phyloP scores from a whole-genome alignment of 2,888 invertebrate genomes.

The Eupithecia dodoneata region DNA sequence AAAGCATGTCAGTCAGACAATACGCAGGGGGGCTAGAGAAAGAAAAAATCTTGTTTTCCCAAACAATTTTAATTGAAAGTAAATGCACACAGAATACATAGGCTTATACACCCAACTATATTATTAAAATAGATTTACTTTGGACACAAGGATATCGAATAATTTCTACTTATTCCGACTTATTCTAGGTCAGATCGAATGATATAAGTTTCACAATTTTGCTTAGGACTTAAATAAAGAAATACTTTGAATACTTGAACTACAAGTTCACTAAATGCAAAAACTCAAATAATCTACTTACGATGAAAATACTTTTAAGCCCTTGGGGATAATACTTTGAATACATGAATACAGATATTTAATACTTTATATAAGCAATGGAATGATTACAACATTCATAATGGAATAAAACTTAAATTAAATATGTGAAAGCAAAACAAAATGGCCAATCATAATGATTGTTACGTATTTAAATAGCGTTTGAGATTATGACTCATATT shows the following conservation, averaged over 20 bases:
- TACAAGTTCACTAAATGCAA: background rate
- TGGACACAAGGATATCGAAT: conserved; percentile 9
- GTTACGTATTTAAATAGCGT: background rate
- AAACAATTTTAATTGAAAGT: conserved; percentile 51
- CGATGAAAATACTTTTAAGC: background rate
- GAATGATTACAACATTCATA: conserved; percentile 1
- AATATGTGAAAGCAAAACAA: background rate
- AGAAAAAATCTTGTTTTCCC: conserved; percentile 13
- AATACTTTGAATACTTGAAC: conserved; percentile 1
- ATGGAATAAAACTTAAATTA: background rate
- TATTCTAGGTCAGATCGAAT: conserved; percentile 1
- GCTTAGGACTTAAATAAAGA: conserved; percentile 1
- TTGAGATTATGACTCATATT: background rate
- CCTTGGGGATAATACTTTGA: background rate
- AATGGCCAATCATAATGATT: background rate
- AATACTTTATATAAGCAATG: background rate
- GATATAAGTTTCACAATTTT: background rate
- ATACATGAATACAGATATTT: conserved; percentile 9
- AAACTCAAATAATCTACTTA: conserved; percentile 3
- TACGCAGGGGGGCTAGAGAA: background rate
- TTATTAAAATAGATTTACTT: conserved; percentile 8
- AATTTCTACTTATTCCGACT: conserved; percentile 7
- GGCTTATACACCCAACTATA: background rate
- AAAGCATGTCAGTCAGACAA: background rate
- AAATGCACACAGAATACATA: conserved; percentile 51